A percentile compares a stretch with the other conserved stretches of the same genome.
Evolutionary conservation across 2,888 invertebrate genomes (phyloP).

Genomic region (Lithophane ornitopus): DNA sequence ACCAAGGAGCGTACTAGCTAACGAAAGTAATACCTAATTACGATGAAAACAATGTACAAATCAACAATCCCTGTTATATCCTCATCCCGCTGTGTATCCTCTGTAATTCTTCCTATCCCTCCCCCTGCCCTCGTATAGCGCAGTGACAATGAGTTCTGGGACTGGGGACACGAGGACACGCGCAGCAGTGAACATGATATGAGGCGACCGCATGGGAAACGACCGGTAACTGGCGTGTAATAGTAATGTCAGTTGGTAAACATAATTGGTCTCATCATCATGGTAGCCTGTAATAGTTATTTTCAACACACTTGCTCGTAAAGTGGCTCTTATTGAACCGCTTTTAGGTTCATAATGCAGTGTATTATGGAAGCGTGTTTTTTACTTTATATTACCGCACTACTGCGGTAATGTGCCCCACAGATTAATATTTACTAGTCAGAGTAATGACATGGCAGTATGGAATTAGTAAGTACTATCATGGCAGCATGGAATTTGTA

Average conservation of each 20-base stretch:
- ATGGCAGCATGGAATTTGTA: no score
- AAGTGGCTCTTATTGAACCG: no score
- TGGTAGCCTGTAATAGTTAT: neutral
- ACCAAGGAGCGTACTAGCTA: neutral
- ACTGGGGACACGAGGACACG: conserved; percentile 79
- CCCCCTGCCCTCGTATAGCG: conserved; percentile 69
- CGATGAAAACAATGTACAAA: neutral
- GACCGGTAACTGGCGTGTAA: conserved; percentile 30
- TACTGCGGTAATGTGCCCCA: no score
- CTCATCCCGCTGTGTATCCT: neutral
- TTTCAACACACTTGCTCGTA: no score
- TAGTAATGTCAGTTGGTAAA: neutral
- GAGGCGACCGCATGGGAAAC: conserved; percentile 60
- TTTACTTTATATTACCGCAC: no score
- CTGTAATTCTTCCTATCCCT: neutral
- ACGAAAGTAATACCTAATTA: neutral
- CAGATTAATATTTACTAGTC: no score
- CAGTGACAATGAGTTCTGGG: conserved; percentile 82
- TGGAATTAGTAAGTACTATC: no score
- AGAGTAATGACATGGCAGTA: no score
- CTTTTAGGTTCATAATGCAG: no score
- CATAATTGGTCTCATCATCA: neutral
- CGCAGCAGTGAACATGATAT: conserved; percentile 66
- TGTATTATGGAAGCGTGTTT: no score
- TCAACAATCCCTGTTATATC: neutral